These are phyloP conservation scores for Tineola bisselliella DNA, from an alignment of 2,888 invertebrate species.

Conservation along the genomic window DNA sequence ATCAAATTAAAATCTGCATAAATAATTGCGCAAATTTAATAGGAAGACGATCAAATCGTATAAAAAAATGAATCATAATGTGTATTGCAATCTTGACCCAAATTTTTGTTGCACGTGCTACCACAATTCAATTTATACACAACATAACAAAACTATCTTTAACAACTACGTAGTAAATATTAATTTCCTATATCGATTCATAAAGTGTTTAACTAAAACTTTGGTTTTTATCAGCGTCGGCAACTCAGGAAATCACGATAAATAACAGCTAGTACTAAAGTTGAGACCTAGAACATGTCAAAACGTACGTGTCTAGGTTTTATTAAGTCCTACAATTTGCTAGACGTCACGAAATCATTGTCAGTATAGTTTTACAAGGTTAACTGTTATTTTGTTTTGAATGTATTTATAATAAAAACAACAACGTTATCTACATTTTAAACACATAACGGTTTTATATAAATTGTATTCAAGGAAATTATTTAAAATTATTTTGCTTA, in stretches of 20 bases:
- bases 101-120: slow-evolving; percentile 16
- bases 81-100: slow-evolving; percentile 34
- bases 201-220: not conserved
- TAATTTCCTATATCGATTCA: not conserved
- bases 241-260: slow-evolving; percentile 9
- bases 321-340: slow-evolving; percentile 23
- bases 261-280: not conserved
- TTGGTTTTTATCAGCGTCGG: too few species aligned
- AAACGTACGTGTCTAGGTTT: slow-evolving; percentile 28
- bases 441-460: too few species aligned
- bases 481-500: too few species aligned
- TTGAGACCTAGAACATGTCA: slow-evolving; percentile 26
- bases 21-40: slow-evolving; percentile 24
- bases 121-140: not conserved
- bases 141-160: too few species aligned
- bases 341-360: slow-evolving; percentile 28
- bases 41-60: slow-evolving; percentile 23
- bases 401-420: too few species aligned
- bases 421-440: too few species aligned
- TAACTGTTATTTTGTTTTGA: not conserved
- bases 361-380: not conserved
- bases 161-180: too few species aligned
- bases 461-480: too few species aligned
- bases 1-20: not conserved
- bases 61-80: slow-evolving; percentile 36